These are phyloP conservation scores for Takifugu rubripes DNA, from an alignment of 2,797 vertebrate species.

Conservation along the genomic window DNA sequence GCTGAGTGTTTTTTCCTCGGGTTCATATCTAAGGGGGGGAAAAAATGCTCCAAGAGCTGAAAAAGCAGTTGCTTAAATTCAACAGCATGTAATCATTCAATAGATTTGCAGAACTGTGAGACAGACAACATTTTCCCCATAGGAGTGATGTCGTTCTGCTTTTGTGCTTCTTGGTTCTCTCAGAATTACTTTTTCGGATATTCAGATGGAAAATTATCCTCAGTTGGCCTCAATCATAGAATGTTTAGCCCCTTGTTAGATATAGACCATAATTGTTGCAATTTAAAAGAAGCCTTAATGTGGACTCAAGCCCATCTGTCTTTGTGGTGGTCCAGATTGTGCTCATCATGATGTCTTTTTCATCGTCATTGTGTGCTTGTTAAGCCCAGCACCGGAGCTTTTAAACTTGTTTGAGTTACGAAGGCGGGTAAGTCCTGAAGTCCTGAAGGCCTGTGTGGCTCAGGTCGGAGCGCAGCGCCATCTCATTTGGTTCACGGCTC, in stretches of 20 bases:
- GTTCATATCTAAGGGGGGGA: too few species aligned
- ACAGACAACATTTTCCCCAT: too few species aligned
- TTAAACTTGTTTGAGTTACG: constrained; percentile 30
- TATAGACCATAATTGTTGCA: constrained; percentile 25
- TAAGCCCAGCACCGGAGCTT: constrained; percentile 28
- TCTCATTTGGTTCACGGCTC: constrained; percentile 24
- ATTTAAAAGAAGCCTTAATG: constrained; percentile 34
- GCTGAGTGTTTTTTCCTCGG: too few species aligned
- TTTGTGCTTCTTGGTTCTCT: constrained; percentile 22
- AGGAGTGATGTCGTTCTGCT: too few species aligned
- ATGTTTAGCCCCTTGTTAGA: constrained; percentile 35
- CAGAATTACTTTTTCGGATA: constrained; percentile 12
- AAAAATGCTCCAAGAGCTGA: too few species aligned
- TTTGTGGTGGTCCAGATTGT: constrained; percentile 37
- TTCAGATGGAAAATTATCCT: constrained; percentile 29
- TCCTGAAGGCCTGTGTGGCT: constrained; percentile 38
- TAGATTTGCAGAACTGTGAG: too few species aligned
- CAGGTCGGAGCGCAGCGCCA: constrained; percentile 20
- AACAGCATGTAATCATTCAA: too few species aligned
- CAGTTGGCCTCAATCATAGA: constrained; percentile 32
- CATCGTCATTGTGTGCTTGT: constrained; percentile 43
- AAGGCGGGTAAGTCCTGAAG: constrained; percentile 29
- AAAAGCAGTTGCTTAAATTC: too few species aligned
- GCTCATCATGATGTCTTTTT: constrained; percentile 44
- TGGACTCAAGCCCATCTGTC: constrained; percentile 33